phyloP scores from a whole-genome alignment of 1,140 invertebrate genomes.

The Hyles euphorbiae region DNA sequence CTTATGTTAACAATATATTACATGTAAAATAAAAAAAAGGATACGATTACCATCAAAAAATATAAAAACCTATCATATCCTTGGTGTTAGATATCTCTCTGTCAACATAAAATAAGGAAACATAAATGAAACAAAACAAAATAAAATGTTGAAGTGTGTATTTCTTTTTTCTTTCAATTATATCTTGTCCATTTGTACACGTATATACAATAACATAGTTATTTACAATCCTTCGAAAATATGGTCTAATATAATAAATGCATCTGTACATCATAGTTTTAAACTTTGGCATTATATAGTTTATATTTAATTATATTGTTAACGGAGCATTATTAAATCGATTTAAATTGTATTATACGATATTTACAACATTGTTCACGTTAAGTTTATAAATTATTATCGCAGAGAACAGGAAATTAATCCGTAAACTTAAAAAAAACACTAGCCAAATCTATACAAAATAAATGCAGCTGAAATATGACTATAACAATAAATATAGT shows the following conservation, averaged over 20 bases:
- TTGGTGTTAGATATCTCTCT: no score
- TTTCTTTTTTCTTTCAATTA: constrained; percentile 51
- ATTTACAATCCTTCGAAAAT: constrained; percentile 26
- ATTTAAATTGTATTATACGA: constrained; percentile 1
- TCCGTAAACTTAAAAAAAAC: constrained; percentile 46
- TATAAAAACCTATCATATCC: no score
- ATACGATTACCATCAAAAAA: no score
- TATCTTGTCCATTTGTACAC: constrained; percentile 27
- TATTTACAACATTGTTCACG: not conserved
- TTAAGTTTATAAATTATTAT: constrained; percentile 50
- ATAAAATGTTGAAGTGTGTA: constrained; percentile 62
- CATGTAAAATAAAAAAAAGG: no score
- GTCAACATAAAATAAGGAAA: constrained; percentile 7
- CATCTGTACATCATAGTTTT: constrained; percentile 61
- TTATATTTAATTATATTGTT: constrained; percentile 39
- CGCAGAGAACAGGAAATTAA: constrained; percentile 64
- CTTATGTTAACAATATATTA: no score
- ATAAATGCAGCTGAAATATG: constrained; percentile 40
- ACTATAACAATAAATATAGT: constrained; percentile 57
- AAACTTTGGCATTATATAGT: constrained; percentile 71
- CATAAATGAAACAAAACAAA: constrained; percentile 34
- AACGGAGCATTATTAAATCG: not conserved
- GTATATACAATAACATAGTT: constrained; percentile 9
- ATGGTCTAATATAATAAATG: constrained; percentile 48
- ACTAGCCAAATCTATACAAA: constrained; percentile 43